Evolutionary conservation across 2,113 vertebrate genomes (phyloP).

Genomic region (Hystrix brachyura): DNA sequence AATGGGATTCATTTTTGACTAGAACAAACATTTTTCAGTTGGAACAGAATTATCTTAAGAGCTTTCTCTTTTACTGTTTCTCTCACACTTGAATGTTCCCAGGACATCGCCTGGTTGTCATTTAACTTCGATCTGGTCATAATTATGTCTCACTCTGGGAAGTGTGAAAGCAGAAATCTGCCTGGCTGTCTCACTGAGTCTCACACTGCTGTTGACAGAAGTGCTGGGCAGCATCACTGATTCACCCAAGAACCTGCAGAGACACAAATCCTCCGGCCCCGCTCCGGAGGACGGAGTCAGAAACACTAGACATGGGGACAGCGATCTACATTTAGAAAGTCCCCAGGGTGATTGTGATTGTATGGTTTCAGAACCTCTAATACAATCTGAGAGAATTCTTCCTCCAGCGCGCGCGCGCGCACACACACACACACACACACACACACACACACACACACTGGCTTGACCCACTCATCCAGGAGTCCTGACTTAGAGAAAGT

Average conservation of each 20-base stretch:
- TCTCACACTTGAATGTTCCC: background rate
- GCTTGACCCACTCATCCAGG: background rate
- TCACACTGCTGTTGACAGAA: background rate
- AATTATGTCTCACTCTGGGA: background rate
- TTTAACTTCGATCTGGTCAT: background rate
- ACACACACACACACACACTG: background rate
- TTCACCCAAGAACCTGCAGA: background rate
- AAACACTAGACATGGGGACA: background rate
- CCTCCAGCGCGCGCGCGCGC: background rate
- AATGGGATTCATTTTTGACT: background rate
- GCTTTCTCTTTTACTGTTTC: background rate
- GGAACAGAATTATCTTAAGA: background rate
- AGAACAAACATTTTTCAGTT: constrained; percentile 3
- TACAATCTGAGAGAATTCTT: background rate
- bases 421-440: background rate
- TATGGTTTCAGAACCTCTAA: background rate
- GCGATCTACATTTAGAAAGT: background rate
- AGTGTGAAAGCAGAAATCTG: background rate
- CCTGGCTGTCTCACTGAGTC: background rate
- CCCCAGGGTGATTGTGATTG: background rate
- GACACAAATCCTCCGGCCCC: background rate
- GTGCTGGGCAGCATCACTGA: background rate
- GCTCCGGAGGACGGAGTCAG: background rate
- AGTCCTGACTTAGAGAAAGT: background rate
- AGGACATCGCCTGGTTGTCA: background rate